A percentile compares a stretch with the other conserved stretches of the same genome.
These are phyloP conservation scores for Andrena camellia DNA, from an alignment of 2,888 invertebrate genomes.

Conservation along the genomic window DNA sequence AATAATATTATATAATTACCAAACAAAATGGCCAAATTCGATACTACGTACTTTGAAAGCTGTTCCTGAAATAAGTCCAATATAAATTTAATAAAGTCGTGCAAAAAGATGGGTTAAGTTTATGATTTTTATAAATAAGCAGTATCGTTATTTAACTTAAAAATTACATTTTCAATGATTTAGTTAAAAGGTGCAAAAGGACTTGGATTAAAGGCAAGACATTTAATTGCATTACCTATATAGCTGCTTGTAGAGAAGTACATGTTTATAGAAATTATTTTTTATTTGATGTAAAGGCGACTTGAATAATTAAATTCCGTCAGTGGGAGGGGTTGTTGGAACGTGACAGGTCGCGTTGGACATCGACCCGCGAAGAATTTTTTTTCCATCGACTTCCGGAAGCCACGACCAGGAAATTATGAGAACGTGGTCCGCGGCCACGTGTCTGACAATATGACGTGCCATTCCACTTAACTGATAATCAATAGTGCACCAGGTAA, in stretches of 20 bases:
- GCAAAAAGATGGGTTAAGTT: not conserved
- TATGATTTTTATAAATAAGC: not conserved
- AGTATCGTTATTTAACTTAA: not conserved
- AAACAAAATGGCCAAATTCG: not conserved
- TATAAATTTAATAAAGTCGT: not conserved
- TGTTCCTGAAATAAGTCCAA: not conserved
- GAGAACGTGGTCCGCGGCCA: slow-evolving; percentile 56
- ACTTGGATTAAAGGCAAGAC: no score
- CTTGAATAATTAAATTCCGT: no score
- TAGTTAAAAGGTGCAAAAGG: not conserved
- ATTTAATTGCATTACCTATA: not conserved
- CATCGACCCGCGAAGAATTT: slow-evolving; percentile 40
- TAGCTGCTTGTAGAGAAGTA: not conserved
- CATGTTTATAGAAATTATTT: not conserved
- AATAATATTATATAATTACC: not conserved
- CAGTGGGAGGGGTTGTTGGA: not conserved
- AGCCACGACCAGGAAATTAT: slow-evolving; percentile 80
- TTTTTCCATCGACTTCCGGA: slow-evolving; percentile 78
- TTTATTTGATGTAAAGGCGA: not conserved
- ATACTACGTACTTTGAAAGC: not conserved
- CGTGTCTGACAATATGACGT: slow-evolving; percentile 22
- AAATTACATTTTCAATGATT: not conserved
- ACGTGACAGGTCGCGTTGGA: not conserved
- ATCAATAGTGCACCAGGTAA: slow-evolving; percentile 6
- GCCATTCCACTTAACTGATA: slow-evolving; percentile 27